Percentiles rank a stretch among this genome's conserved stretches.
Conservation (phyloP, 2,888 invertebrate species). For the Tipula unca region DNA sequence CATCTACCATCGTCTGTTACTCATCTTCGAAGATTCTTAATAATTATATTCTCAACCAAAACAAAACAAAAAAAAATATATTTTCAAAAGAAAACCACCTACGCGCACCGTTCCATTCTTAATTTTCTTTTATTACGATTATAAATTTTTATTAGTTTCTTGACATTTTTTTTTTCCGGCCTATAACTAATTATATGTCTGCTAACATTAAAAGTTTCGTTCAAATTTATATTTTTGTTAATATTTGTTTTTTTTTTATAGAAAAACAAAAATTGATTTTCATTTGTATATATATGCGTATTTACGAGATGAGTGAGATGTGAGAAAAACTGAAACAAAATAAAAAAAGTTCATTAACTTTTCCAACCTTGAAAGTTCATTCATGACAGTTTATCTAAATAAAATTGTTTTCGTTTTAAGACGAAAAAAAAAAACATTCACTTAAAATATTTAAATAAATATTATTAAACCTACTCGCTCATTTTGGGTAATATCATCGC, state of each 20-base stretch:
- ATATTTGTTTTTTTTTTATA: too few species aligned
- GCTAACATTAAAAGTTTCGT: not conserved
- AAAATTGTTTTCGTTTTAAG: not conserved
- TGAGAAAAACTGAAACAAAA: not conserved
- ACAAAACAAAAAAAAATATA: not conserved
- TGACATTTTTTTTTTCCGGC: not conserved
- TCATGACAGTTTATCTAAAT: not conserved
- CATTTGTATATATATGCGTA: not conserved
- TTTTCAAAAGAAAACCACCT: not conserved
- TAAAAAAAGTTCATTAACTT: not conserved
- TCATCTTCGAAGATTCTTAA: not conserved
- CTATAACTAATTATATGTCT: not conserved
- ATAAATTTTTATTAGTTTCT: not conserved
- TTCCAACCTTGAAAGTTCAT: not conserved
- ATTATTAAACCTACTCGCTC: not conserved
- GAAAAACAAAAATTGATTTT: not conserved
- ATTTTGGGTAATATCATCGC: not conserved
- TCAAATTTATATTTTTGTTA: not conserved
- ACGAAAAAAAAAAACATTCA: not conserved
- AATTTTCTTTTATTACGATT: not conserved
- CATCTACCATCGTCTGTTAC: not conserved
- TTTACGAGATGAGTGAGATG: not conserved
- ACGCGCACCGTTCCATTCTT: not conserved
- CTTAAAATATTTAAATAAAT: not conserved
- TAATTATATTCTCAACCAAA: not conserved